Evolutionary conservation across 2,113 vertebrate genomes (phyloP), one percentile per base, ranked within the genome.

Genomic region (Heterotilapia buettikoferi): DNA sequence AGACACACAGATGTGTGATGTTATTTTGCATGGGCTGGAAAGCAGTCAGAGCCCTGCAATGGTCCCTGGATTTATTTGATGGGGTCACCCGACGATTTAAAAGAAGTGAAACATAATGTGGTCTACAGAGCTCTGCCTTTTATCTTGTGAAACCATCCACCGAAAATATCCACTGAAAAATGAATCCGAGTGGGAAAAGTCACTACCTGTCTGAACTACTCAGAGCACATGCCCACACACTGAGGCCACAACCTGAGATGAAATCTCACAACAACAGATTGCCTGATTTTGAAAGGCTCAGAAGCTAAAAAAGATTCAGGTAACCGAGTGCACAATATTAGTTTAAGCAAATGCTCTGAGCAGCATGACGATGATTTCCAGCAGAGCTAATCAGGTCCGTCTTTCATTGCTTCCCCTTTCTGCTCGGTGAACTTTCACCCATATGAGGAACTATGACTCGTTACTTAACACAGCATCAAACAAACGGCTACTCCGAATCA

Each of bases 361-460:
- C 4, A 81, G n/a, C 19, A 66, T 7, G 33, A 52, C 21, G 8
- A 29, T 13, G n/a, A 73, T 33, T 61, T 9, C 13, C 3, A 63
- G 14, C 21, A 29, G 36, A 53, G 6, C 14, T 29, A 33, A 54
- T 54, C 11, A 38, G 13, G 13, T 5, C 61, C 10, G 18, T n/a
- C 26, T 5, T 47, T 45, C 52, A 80, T 5, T 63, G 21, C 38
- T 4, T 43, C 31, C 52, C 73, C 11, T 82, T 79, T 43, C 11
- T 31, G 6, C 13, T 9, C 52, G 68, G 18, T 85, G 88, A 91
- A 88, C 91, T 94, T 94, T 92, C 47, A 5, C 88, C 94, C 63
- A 82, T 4, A 87, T 43, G 11, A 52, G 5, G 5, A 84, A 21
- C 24, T 31, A n/a, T 7, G 47, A 79, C 21, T 50, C 19, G 3